Evolutionary conservation across 64 coral and sea anemone genomes (phyloP).

Genomic region (Montipora sp.): DNA sequence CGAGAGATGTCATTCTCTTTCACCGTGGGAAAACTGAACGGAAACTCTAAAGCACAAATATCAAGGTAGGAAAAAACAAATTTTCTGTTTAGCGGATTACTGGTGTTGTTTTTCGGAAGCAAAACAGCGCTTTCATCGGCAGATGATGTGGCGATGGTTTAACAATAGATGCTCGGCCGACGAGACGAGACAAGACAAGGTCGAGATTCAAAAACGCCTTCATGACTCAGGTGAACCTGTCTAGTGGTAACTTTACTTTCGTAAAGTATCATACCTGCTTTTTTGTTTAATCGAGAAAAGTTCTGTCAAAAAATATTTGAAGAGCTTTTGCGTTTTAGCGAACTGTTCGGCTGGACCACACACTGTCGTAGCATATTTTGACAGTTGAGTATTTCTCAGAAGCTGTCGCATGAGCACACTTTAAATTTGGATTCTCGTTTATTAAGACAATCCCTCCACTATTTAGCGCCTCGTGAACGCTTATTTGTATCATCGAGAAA

Average conservation of each 20-base stretch:
- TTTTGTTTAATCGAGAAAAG: not conserved
- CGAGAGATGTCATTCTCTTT: not conserved
- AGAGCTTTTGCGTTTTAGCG: not conserved
- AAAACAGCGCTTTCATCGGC: not conserved
- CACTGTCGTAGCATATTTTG: not conserved
- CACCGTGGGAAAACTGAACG: slow-evolving; percentile 6
- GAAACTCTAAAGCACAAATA: slow-evolving; percentile 12
- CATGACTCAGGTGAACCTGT: not conserved
- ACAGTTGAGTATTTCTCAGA: not conserved
- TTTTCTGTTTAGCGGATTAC: not conserved
- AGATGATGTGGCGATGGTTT: not conserved
- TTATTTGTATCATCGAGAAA: too few species aligned
- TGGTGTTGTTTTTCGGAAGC: slow-evolving; percentile 6
- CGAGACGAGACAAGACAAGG: not conserved
- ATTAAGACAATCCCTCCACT: not conserved
- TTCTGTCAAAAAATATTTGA: not conserved
- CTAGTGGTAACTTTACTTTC: not conserved
- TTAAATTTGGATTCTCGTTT: too few species aligned
- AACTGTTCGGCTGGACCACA: not conserved
- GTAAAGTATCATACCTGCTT: not conserved
- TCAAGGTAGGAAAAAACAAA: slow-evolving; percentile 25
- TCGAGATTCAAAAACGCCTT: not conserved
- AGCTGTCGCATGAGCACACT: too few species aligned
- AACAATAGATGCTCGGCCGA: not conserved
- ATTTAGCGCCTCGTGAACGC: not conserved